Evolutionary conservation across 2,113 vertebrate species (phyloP).

Genomic region (Hassar affinis): DNA sequence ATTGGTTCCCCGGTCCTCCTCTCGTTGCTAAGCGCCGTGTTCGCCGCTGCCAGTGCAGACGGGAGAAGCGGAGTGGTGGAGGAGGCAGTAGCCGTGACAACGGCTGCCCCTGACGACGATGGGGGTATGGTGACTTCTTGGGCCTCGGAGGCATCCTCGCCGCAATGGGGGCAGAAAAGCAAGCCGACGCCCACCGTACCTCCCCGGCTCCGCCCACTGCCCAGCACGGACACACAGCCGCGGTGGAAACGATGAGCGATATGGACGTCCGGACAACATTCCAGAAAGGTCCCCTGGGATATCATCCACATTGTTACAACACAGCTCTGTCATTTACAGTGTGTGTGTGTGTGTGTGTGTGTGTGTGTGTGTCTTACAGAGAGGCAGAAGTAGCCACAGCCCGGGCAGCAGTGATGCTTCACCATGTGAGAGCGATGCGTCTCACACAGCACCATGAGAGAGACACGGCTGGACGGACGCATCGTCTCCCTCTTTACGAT

Average conservation of each 20-base stretch:
- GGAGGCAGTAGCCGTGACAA: constrained; percentile 78
- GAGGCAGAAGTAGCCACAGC: constrained; percentile 90
- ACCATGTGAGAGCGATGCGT: constrained; percentile 89
- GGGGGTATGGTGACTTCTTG: constrained; percentile 85
- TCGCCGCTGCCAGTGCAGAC: constrained; percentile 60
- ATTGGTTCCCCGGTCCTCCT: constrained; percentile 70
- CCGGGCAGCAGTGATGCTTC: constrained; percentile 91
- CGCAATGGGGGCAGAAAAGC: constrained; percentile 91
- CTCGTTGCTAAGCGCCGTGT: constrained; percentile 58
- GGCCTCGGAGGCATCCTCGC: constrained; percentile 87
- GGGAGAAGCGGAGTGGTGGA: constrained; percentile 64
- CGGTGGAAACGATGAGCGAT: constrained; percentile 90
- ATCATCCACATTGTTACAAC: constrained; percentile 5
- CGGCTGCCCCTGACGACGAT: constrained; percentile 61
- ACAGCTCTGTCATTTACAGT: neutral
- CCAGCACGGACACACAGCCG: constrained; percentile 85
- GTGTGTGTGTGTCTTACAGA: constrained; percentile 68
- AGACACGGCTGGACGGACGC: constrained; percentile 85
- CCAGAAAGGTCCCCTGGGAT: constrained; percentile 84
- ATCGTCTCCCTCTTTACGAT: constrained; percentile 90
- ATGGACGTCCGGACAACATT: constrained; percentile 87
- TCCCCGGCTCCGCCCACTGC: constrained; percentile 65
- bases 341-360: constrained; percentile 3
- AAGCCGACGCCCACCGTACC: constrained; percentile 69
- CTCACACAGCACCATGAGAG: constrained; percentile 89